Percentiles rank a stretch among this genome's conserved stretches.
Conservation (phyloP, 2,888 invertebrate genomes). For the Ormyrus pomaceus region DNA sequence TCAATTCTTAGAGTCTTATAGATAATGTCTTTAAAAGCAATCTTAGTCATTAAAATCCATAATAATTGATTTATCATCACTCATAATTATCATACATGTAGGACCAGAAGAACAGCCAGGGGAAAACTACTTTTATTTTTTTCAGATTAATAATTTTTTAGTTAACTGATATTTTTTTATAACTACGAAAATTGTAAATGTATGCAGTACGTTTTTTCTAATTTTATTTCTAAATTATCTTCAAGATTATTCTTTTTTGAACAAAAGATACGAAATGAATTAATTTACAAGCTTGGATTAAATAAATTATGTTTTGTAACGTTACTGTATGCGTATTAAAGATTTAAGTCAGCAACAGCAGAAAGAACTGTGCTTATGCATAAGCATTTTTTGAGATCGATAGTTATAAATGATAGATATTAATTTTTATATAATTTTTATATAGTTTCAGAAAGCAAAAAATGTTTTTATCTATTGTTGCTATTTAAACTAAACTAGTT, state of each 20-base stretch:
- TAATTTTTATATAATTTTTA: background rate
- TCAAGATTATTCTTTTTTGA: too few relatives aligned
- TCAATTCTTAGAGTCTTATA: too few relatives aligned
- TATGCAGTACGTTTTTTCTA: conserved; percentile 13
- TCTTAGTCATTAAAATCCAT: too few relatives aligned
- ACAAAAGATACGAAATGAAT: too few relatives aligned
- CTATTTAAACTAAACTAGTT: conserved; percentile 1
- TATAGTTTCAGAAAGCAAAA: background rate
- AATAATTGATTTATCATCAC: too few relatives aligned
- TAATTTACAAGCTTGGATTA: background rate
- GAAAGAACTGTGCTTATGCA: conserved; percentile 7
- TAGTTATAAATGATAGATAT: background rate
- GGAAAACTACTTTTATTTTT: background rate
- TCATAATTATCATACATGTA: too few relatives aligned
- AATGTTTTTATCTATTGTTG: conserved; percentile 44
- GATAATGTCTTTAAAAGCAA: too few relatives aligned
- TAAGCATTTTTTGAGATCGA: background rate
- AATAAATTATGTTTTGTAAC: background rate
- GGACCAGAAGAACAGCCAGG: too few relatives aligned
- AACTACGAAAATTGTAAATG: conserved; percentile 21
- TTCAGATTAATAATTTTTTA: background rate
- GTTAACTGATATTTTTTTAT: background rate
- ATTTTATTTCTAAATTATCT: background rate
- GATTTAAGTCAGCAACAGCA: conserved; percentile 29
- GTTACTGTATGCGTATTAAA: conserved; percentile 28